phyloP scores from a whole-genome alignment of 92 coral and sea anemone species.

The Palythoa heliodiscus region DNA sequence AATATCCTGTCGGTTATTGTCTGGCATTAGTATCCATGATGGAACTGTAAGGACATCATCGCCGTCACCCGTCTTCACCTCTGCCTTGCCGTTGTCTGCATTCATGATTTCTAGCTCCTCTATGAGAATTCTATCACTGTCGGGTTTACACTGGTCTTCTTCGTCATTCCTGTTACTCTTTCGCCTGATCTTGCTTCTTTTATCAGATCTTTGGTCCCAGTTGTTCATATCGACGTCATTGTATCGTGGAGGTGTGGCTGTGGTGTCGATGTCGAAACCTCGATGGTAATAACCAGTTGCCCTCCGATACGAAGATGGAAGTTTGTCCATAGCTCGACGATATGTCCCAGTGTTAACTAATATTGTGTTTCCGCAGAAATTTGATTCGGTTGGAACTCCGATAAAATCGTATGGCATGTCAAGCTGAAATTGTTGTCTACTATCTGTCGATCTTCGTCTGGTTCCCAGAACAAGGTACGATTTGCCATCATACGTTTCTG shows the following conservation, averaged over 20 bases:
- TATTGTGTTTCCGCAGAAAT: slow-evolving; percentile 63
- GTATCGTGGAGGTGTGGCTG: slow-evolving; percentile 49
- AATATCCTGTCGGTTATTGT: slow-evolving; percentile 30
- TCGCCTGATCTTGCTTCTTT: slow-evolving; percentile 17
- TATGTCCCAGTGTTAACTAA: slow-evolving; percentile 50
- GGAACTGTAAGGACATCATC: slow-evolving; percentile 56
- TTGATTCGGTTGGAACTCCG: slow-evolving; percentile 49
- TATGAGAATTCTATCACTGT: slow-evolving; percentile 52
- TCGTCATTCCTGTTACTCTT: slow-evolving; percentile 12
- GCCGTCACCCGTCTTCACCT: slow-evolving; percentile 58
- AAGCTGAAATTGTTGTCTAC: slow-evolving; percentile 39
- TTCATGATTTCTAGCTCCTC: slow-evolving; percentile 52
- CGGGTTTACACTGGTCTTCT: slow-evolving; percentile 44
- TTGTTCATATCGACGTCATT: slow-evolving; percentile 48
- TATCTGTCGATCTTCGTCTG: slow-evolving; percentile 40
- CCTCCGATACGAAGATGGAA: slow-evolving; percentile 33
- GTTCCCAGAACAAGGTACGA: slow-evolving; percentile 49
- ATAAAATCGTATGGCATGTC: slow-evolving; percentile 60
- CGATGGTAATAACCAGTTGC: slow-evolving; percentile 50
- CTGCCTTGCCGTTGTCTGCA: slow-evolving; percentile 27
- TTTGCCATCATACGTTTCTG: slow-evolving; percentile 33
- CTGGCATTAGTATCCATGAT: slow-evolving; percentile 43
- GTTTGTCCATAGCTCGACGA: slow-evolving; percentile 40
- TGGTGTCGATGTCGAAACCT: slow-evolving; percentile 50
- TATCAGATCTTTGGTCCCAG: slow-evolving; percentile 24